Evolutionary conservation across 2,888 invertebrate genomes (phyloP), one percentile per base, ranked within the genome.

Genomic region (Cantharis flavilabris): DNA sequence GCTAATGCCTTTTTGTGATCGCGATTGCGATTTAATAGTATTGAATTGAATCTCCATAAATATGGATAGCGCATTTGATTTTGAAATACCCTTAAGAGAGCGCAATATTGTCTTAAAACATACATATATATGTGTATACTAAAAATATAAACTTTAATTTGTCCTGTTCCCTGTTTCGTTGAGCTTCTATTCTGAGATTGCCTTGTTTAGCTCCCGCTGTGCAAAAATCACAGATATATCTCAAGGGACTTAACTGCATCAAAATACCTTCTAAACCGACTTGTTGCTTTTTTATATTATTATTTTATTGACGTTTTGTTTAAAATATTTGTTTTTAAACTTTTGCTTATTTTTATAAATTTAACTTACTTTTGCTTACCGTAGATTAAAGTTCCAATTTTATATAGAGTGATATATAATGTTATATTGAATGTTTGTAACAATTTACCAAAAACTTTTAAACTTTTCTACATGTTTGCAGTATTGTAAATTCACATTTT

Each of bases 1-100:
- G 83, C 81, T 83, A 84, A 84, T 83, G 83, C 82, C 81, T 82
- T 81, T 82, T 82, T 80, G 80, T 83, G 83, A 83, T 84, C 82
- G 80, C 81, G 81, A 80, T 80, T 73, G 70, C 64, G 69, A 76
- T 76, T 72, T 72, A 76, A 81, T 77, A 76, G 82, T 80, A 82
- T 83, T 80, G 82, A 83, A 83, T 84, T 81, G 80, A 81, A 76
- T 80, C 80, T 81, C 81, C 79, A 74, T 78, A 75, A 75, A 78
- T 76, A 77, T 73, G 76, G 69, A 67, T 67, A 26, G 65, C 26
- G 65, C 23, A 23, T 67, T 23, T 20, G n/a, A n/a, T 23, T 67
- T 23, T 3, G 13, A 20, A 16, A 70, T 10, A 70, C 49, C 13
- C 20, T 23, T 23, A 67, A 69, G n/a, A 63, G 62, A 69, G 30